Percentiles rank a stretch among this genome's conserved stretches.
Evolutionary conservation across 2,797 vertebrate genomes (phyloP).

Genomic region (Natrix natrix): DNA sequence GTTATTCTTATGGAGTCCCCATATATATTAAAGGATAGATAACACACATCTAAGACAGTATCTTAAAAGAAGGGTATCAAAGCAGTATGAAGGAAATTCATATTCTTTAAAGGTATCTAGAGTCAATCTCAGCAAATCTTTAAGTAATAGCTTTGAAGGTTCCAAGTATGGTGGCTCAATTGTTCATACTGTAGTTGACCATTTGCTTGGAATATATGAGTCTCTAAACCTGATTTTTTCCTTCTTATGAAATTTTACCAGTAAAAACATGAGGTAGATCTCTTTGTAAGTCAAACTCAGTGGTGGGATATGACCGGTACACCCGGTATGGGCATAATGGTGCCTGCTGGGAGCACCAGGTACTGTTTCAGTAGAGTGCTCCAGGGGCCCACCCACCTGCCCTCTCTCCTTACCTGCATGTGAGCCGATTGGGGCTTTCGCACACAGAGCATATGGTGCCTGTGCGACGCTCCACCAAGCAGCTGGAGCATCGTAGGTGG

Average conservation of each 20-base stretch:
- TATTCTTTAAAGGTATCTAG: not conserved
- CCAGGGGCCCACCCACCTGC: too few relatives aligned
- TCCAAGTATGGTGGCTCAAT: not conserved
- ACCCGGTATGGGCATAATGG: too few relatives aligned
- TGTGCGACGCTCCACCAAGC: too few relatives aligned
- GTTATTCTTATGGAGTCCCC: not conserved
- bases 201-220: not conserved
- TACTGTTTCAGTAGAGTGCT: too few relatives aligned
- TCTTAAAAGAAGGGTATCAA: not conserved
- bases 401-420: too few relatives aligned
- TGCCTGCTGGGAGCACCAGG: too few relatives aligned
- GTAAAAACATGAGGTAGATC: not conserved
- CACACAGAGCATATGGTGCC: too few relatives aligned
- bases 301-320: too few relatives aligned
- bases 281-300: not conserved
- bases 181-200: not conserved
- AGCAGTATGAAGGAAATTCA: slow-evolving; percentile 49
- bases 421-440: too few relatives aligned
- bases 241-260: not conserved
- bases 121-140: not conserved
- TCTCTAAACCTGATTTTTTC: not conserved
- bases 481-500: too few relatives aligned
- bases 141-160: not conserved
- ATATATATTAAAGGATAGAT: not conserved
- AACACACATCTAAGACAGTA: not conserved